phyloP scores from a whole-genome alignment of 2,797 vertebrate species.

The Pipistrellus pygmaeus region DNA sequence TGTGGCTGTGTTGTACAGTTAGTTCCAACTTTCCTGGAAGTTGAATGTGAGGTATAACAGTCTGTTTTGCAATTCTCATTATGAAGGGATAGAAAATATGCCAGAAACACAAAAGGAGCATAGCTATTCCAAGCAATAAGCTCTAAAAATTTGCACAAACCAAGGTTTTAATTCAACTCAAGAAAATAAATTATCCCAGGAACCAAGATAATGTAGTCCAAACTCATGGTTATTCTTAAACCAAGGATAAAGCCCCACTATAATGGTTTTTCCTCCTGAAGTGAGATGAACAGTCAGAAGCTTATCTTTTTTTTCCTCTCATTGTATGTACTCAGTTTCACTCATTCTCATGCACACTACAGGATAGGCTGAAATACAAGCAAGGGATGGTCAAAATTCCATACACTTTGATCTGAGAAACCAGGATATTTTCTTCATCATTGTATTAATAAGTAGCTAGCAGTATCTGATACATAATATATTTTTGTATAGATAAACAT shows the following conservation, averaged over 20 bases:
- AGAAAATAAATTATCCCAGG: background rate
- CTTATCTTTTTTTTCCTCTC: fast-evolving
- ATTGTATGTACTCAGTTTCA: background rate
- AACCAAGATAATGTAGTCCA: background rate
- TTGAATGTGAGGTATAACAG: background rate
- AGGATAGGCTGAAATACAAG: background rate
- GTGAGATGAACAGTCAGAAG: too few relatives aligned
- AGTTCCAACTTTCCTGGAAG: background rate
- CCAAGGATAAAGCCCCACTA: background rate
- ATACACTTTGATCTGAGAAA: background rate
- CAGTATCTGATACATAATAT: background rate
- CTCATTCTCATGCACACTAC: background rate
- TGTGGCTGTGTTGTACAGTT: background rate
- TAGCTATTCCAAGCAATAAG: background rate
- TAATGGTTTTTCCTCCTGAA: background rate
- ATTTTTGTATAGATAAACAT: background rate
- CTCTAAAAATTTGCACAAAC: background rate
- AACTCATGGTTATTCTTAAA: background rate
- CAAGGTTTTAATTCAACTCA: background rate
- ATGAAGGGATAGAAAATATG: background rate
- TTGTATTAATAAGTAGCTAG: background rate
- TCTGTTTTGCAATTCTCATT: background rate
- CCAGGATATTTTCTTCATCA: background rate
- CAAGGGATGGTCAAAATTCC: background rate
- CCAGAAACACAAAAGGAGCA: background rate